These are phyloP conservation scores for Umimayanthus chanpuru DNA, from an alignment of 92 coral and sea anemone genomes.

Conservation along the genomic window DNA sequence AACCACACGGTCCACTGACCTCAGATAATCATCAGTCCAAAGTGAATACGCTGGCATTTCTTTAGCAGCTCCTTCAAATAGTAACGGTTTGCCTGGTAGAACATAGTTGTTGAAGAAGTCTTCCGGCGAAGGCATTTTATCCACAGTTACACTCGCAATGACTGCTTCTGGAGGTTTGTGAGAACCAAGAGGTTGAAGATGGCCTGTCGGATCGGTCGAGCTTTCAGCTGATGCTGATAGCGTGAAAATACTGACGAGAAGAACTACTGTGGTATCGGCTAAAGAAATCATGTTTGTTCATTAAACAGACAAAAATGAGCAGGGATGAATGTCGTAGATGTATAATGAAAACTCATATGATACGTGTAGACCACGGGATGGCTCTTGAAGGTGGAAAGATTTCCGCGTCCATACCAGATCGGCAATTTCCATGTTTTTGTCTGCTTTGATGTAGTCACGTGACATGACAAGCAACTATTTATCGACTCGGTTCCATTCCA, in stretches of 20 bases:
- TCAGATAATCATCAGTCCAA: slow-evolving; percentile 96
- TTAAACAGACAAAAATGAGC: background rate
- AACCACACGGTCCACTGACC: slow-evolving; percentile 50
- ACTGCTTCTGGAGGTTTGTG: slow-evolving; percentile 81
- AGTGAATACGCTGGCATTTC: slow-evolving; percentile 78
- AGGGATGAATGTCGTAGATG: background rate
- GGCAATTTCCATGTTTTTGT: no score
- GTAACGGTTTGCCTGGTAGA: slow-evolving; percentile 80
- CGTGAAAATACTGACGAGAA: background rate
- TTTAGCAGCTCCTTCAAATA: slow-evolving; percentile 89
- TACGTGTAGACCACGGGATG: background rate
- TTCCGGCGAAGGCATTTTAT: slow-evolving; percentile 69
- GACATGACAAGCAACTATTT: no score
- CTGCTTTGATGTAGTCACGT: no score
- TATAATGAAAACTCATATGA: background rate
- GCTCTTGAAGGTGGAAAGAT: background rate
- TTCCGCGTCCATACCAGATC: background rate
- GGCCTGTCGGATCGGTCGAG: slow-evolving; percentile 73
- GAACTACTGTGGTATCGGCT: background rate
- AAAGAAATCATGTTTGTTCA: background rate
- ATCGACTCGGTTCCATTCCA: no score
- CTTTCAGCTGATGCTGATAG: background rate
- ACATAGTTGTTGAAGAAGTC: slow-evolving; percentile 81
- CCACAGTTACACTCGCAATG: slow-evolving; percentile 40
- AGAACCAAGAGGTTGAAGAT: slow-evolving; percentile 87